Base-by-base conservation (phyloP, 2,113 vertebrate genomes). In the Xenotilapia flavipinnis region DNA sequence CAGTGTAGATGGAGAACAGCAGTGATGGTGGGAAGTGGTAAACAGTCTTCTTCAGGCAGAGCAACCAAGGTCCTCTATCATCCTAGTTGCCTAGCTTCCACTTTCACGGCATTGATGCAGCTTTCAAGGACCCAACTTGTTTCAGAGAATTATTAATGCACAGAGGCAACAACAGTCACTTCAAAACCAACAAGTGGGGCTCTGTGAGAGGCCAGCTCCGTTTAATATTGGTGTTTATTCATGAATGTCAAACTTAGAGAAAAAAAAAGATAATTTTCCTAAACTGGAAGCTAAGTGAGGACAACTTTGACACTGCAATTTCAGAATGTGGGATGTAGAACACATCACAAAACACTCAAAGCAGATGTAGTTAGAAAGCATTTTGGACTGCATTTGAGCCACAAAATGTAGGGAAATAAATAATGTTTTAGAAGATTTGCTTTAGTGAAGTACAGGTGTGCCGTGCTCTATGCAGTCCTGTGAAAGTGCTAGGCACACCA, bases 51-150 rank as follows among this genome's bases (percentile, higher is more conserved):
- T 85, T 88, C 80, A 81, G 75, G 79, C 47, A 62, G 26, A 87
- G 47, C 81, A 77, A 79, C 84, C 56, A 81, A 89, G 55, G 87
- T 84, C 83, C 90, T 68, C 54, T 58, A 82, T 54, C 84, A 73
- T 88, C 54, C 90, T 77, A 80, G 94, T 95, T 96, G 93, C 94
- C 94, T 94, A 94, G 94, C 93, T 95, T 93, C 95, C 89, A 85
- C 89, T 93, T 91, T 82, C 81, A 58, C 62, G 17, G 79, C 79
- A 85, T 87, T 85, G 86, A 55, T 31, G 54, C 60, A 45, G 79
- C 81, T 85, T 86, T 86, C 83, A 91, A 92, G 58, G 87, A 88
- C 70, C 51, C 49, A 33, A 21, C 79, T 80, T 5, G 81, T 45
- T 83, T 80, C 47, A 73, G 82, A 82, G 65, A 79, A 81, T 26